These are phyloP conservation scores for Dicrurus megarhynchus DNA, from an alignment of 2,113 vertebrate species.

Conservation along the genomic window DNA sequence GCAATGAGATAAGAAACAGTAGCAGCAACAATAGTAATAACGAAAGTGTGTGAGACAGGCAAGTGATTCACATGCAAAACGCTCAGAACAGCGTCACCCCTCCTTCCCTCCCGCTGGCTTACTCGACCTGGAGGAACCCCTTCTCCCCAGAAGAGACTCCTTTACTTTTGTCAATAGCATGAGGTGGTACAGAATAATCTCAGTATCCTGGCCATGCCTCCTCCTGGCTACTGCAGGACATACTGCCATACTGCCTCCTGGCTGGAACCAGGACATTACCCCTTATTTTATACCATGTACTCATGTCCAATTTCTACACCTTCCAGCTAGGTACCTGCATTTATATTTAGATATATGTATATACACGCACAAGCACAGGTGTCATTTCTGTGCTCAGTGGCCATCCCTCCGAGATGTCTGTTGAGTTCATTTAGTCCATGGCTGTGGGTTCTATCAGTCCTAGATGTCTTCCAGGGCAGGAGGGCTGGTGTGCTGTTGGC, in stretches of 20 bases:
- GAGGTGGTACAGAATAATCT: background rate
- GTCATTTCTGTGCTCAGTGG: background rate
- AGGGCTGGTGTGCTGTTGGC: background rate
- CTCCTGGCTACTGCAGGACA: background rate
- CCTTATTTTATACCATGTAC: background rate
- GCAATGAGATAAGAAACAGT: background rate
- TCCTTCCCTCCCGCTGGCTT: background rate
- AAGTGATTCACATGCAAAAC: background rate
- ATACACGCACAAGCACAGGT: background rate
- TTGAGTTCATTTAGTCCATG: background rate
- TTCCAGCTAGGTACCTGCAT: background rate
- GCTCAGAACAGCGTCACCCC: background rate
- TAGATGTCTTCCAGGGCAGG: background rate
- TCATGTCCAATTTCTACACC: background rate
- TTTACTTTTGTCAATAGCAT: background rate
- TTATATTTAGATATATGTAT: background rate
- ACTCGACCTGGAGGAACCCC: background rate
- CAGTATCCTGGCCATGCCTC: background rate
- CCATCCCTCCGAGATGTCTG: background rate
- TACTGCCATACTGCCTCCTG: too few relatives aligned
- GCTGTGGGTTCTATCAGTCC: background rate
- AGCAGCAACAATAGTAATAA: background rate
- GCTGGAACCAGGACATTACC: background rate
- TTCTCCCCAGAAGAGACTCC: background rate
- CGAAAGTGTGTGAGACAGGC: background rate